These are phyloP conservation scores for Saguinus midas DNA, from an alignment of 2,113 vertebrate species.

Conservation along the genomic window DNA sequence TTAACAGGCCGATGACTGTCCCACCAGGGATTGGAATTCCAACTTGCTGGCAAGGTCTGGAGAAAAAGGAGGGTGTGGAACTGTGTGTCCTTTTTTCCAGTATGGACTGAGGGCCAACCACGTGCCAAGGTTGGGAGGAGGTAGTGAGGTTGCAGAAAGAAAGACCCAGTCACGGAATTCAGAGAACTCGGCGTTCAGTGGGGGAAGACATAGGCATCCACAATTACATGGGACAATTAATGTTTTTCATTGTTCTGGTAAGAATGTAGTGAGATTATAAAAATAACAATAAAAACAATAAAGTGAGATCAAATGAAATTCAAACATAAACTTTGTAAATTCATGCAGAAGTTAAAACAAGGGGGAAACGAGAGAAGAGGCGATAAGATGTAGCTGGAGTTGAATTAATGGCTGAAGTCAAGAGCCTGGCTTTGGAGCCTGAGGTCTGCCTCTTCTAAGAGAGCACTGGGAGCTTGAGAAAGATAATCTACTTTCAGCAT, in stretches of 20 bases:
- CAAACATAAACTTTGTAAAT: not conserved
- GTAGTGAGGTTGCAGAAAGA: not conserved
- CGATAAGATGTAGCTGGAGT: not conserved
- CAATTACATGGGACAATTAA: not conserved
- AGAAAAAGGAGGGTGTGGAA: not conserved
- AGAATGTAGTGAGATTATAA: constrained; percentile 30
- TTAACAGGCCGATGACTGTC: not conserved
- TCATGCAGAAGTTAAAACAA: not conserved
- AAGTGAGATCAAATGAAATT: not conserved
- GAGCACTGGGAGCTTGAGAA: fast-evolving
- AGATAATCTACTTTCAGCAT: fast-evolving
- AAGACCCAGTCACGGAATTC: not conserved
- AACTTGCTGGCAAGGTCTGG: not conserved
- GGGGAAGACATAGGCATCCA: not conserved
- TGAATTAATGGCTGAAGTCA: too few relatives aligned
- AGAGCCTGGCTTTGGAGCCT: not conserved
- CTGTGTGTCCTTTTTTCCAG: not conserved
- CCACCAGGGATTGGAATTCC: not conserved
- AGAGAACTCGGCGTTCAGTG: not conserved
- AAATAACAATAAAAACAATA: not conserved
- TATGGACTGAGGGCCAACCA: not conserved
- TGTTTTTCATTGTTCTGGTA: constrained; percentile 13
- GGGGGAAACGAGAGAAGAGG: not conserved
- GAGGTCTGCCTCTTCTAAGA: not conserved
- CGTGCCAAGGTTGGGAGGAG: not conserved